These are phyloP conservation scores for Globodera ellingtonae DNA, from an alignment of 1,140 invertebrate genomes.

Conservation along the genomic window DNA sequence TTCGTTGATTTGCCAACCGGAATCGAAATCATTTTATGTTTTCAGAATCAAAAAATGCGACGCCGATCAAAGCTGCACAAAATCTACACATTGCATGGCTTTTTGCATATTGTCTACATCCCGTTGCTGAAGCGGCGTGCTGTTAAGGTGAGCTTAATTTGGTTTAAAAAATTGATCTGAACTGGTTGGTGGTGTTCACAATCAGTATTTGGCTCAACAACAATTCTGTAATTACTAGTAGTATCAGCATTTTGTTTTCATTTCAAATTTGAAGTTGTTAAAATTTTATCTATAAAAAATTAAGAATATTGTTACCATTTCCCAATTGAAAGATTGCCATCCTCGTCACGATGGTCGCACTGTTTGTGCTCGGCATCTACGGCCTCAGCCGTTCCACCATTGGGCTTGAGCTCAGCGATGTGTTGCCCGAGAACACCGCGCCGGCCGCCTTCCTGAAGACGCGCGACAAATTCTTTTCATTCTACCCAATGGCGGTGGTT, in stretches of 20 bases:
- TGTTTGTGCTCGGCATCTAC: slow-evolving; percentile 73
- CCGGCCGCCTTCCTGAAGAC: slow-evolving; percentile 88
- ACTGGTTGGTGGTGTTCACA: not conserved
- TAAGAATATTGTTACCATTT: not conserved
- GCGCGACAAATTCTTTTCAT: slow-evolving; percentile 90
- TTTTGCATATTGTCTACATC: slow-evolving; percentile 19
- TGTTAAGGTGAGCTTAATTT: slow-evolving; percentile 7
- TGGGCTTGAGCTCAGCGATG: slow-evolving; percentile 85
- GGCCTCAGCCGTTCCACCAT: slow-evolving; percentile 73
- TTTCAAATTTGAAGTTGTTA: too few relatives aligned
- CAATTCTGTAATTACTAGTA: too few relatives aligned
- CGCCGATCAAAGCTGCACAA: not conserved
- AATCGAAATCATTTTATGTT: too few relatives aligned
- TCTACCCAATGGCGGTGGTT: slow-evolving; percentile 94
- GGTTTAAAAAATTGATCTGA: not conserved
- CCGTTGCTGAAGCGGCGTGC: slow-evolving; percentile 6
- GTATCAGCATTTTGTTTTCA: slow-evolving; percentile 73
- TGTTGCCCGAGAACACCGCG: slow-evolving; percentile 84
- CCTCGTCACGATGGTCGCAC: slow-evolving; percentile 71
- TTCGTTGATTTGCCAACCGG: too few relatives aligned
- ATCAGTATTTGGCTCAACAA: not conserved
- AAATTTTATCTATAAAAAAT: not conserved
- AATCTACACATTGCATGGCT: slow-evolving; percentile 20
- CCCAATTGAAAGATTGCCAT: slow-evolving; percentile 69
- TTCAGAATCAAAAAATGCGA: not conserved